A percentile compares a stretch with the other conserved stretches of the same genome.
Conservation (phyloP, 2,888 invertebrate genomes). For the Syrphus vitripennis region DNA sequence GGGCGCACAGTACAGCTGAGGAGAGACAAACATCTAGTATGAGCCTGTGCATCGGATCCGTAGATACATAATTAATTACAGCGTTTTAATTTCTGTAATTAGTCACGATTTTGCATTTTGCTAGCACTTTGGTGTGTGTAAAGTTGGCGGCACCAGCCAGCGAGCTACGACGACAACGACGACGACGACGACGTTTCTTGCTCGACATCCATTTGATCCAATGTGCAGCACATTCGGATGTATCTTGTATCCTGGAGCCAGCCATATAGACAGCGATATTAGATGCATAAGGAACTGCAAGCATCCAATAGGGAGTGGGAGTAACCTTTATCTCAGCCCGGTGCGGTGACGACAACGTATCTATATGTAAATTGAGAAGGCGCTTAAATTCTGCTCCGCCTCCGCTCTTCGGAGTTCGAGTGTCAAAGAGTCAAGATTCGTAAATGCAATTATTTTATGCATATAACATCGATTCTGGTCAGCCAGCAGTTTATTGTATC, state of each 20-base stretch:
- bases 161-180: neutral
- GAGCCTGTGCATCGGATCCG: conserved; percentile 73
- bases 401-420: conserved; percentile 60
- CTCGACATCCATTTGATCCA: conserved; percentile 70
- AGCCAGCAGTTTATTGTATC: neutral
- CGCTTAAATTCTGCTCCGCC: conserved; percentile 71
- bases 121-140: conserved; percentile 52
- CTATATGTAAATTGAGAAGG: conserved; percentile 67
- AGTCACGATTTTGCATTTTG: conserved; percentile 79
- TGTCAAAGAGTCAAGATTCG: conserved; percentile 70
- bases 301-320: conserved; percentile 42
- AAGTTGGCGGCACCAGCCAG: conserved; percentile 20
- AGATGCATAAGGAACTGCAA: conserved; percentile 18
- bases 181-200: conserved; percentile 53
- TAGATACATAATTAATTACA: conserved; percentile 82
- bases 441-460: conserved; percentile 71
- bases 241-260: conserved; percentile 61
- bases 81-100: conserved; percentile 82
- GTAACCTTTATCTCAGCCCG: conserved; percentile 6
- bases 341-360: neutral
- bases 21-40: conserved; percentile 62
- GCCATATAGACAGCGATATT: conserved; percentile 24
- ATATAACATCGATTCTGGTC: conserved; percentile 62
- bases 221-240: conserved; percentile 55
- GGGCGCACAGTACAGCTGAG: conserved; percentile 45